Percentiles rank a stretch among this genome's conserved stretches.
These are phyloP conservation scores for Bergia puertoricense DNA, from an alignment of 92 coral and sea anemone species.

Conservation along the genomic window DNA sequence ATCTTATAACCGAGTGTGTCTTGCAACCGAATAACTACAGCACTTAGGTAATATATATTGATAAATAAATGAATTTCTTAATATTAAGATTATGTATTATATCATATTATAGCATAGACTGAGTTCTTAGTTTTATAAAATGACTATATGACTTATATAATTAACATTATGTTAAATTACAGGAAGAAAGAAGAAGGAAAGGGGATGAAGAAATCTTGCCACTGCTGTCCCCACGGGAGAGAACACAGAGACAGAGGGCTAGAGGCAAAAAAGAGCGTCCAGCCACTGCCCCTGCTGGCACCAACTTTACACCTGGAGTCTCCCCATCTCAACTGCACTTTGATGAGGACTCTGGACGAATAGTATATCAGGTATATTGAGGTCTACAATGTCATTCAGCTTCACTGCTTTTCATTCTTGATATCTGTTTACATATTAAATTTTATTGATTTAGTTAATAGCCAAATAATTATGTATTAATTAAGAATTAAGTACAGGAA, in stretches of 20 bases:
- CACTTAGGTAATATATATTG: no score
- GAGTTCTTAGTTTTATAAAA: no score
- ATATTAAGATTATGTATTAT: no score
- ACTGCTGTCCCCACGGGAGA: constrained; percentile 88
- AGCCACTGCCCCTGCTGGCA: constrained; percentile 83
- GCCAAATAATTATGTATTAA: no score
- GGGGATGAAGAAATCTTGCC: constrained; percentile 94
- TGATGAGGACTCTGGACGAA: constrained; percentile 79
- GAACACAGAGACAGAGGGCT: constrained; percentile 56
- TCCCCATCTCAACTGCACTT: constrained; percentile 78
- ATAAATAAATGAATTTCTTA: no score
- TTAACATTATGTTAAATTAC: background rate
- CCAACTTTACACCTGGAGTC: constrained; percentile 4
- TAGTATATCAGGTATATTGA: constrained; percentile 76
- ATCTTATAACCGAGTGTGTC: no score
- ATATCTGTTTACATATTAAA: background rate
- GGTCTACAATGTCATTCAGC: background rate
- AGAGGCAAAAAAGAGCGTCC: constrained; percentile 64
- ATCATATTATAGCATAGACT: no score
- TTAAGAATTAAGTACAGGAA: no score
- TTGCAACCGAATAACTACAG: no score
- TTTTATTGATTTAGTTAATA: no score
- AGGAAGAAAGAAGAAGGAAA: constrained; percentile 83
- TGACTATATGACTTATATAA: no score
- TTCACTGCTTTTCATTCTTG: background rate